Evolutionary conservation across 2,113 vertebrate species (phyloP), one percentile per base, ranked within the genome.

Genomic region (Mystacornis crossleyi): DNA sequence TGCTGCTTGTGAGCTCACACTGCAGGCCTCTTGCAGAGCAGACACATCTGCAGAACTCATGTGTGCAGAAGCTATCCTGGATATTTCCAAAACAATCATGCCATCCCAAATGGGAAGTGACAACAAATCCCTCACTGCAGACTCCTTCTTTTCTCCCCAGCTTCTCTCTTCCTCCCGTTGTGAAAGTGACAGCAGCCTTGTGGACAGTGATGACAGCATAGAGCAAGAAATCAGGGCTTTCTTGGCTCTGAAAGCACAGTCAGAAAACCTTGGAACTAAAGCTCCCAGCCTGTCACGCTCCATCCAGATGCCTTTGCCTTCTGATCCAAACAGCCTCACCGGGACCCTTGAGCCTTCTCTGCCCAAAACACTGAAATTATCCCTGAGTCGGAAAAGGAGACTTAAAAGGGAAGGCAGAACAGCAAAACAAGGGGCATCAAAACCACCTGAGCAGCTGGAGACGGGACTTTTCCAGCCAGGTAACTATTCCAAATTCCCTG

Each of bases 61-160:
- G 99, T 99, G 99, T 26, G 99, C 99, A 0, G 99, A 99, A 97
- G 99, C 99, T 5, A 99, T 99, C 93, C 98, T 99, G 80, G 99
- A 99, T 98, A 99, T 99, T 94, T 99, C 99, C 69, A 99, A 99
- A 96, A 98, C 99, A 4, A 99, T 99, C 71, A 98, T 99, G 98
- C 99, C 99, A 2, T 97, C 69, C 34, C 96, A 97, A 21, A 96
- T 97, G 88, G 98, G 97, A 79, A 97, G 95, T 17, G 77, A 92
- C 6, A 81, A 85, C 50, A 75, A 81, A 33, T 84, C 95, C 11
- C 89, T 80, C 1, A 9, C 92, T 20, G 29, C 81, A 2, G 95
- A 97, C 34, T 78, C 97, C 3, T 57, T 91, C 79, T 89, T 97
- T 51, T 55, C 58, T 31, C 42, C 97, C 43, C 89, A 93, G 6